A percentile compares a stretch with the other conserved stretches of the same genome.
Conservation (phyloP, 2,797 vertebrate species). For the Sebastes taczanowskii region DNA sequence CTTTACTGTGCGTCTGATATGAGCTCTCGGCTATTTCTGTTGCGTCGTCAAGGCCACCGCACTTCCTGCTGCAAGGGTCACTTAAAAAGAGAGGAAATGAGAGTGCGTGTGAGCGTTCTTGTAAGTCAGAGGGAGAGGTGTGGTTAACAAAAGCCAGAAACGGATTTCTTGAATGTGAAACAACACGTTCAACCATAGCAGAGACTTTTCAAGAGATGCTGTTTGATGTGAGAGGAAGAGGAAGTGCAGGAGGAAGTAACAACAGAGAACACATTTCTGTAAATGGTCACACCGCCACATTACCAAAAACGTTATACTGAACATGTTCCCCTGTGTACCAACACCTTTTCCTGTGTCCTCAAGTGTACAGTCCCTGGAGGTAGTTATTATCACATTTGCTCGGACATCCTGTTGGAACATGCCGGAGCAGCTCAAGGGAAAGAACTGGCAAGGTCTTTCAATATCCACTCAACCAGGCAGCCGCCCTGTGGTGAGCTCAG, state of each 20-base stretch:
- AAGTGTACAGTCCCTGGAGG: slow-evolving; percentile 32
- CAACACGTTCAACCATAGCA: background rate
- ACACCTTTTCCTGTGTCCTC: slow-evolving; percentile 14
- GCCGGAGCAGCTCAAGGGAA: slow-evolving; percentile 16
- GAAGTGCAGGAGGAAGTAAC: slow-evolving; percentile 8
- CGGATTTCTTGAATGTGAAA: background rate
- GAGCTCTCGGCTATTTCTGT: slow-evolving; percentile 49
- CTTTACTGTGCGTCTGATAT: slow-evolving; percentile 17
- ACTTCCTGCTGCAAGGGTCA: slow-evolving; percentile 46
- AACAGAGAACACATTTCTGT: background rate
- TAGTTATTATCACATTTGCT: slow-evolving; percentile 37
- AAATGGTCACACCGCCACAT: background rate
- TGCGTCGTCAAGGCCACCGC: slow-evolving; percentile 14
- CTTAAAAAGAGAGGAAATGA: slow-evolving; percentile 35
- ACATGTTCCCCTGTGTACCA: slow-evolving; percentile 3
- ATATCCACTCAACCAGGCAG: slow-evolving; percentile 39
- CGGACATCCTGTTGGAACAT: slow-evolving; percentile 40
- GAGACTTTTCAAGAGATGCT: background rate
- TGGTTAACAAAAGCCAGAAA: background rate
- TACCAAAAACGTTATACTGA: background rate
- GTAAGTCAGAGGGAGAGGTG: slow-evolving; percentile 8
- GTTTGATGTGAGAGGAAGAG: background rate
- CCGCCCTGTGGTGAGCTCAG: slow-evolving; percentile 26
- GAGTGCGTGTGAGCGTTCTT: background rate
- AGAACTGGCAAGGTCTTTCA: slow-evolving; percentile 26